These are phyloP conservation scores for Danio tinwini DNA, from an alignment of 2,797 vertebrate species.

Conservation along the genomic window DNA sequence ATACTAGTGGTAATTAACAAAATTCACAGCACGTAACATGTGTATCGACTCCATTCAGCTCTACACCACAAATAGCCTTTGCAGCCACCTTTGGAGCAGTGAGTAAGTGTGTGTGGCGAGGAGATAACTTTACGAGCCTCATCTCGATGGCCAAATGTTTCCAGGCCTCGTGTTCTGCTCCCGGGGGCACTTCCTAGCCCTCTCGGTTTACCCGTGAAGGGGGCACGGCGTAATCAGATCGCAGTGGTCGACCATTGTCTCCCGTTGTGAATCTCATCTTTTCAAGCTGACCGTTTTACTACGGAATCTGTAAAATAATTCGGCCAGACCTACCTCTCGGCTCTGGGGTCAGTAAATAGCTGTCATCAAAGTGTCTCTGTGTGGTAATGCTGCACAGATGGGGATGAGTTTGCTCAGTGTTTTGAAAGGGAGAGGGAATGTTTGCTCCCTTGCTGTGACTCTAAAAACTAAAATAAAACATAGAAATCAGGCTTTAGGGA, in stretches of 20 bases:
- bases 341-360: conserved; percentile 72
- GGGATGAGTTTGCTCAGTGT: conserved; percentile 31
- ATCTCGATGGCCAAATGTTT: conserved; percentile 64
- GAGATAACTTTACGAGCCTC: conserved; percentile 59
- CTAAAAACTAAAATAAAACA: too few species aligned
- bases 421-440: not conserved
- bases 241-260: conserved; percentile 68
- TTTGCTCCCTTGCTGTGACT: not conserved
- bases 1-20: conserved; percentile 4
- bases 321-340: conserved; percentile 54
- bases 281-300: conserved; percentile 80
- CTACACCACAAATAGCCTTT: conserved; percentile 22
- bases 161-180: conserved; percentile 61
- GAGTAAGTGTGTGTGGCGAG: conserved; percentile 51
- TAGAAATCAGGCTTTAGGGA: not conserved
- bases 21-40: not conserved
- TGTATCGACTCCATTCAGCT: conserved; percentile 10
- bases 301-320: conserved; percentile 76
- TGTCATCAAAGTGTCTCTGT: conserved; percentile 69
- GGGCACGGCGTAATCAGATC: conserved; percentile 72
- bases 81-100: conserved; percentile 24
- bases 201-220: conserved; percentile 67
- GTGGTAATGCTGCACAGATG: conserved; percentile 63
- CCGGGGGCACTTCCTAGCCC: conserved; percentile 70
- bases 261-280: conserved; percentile 74